Evolutionary conservation across 2,113 vertebrate species (phyloP), one percentile per base, ranked within the genome.

Genomic region (Gambusia affinis): DNA sequence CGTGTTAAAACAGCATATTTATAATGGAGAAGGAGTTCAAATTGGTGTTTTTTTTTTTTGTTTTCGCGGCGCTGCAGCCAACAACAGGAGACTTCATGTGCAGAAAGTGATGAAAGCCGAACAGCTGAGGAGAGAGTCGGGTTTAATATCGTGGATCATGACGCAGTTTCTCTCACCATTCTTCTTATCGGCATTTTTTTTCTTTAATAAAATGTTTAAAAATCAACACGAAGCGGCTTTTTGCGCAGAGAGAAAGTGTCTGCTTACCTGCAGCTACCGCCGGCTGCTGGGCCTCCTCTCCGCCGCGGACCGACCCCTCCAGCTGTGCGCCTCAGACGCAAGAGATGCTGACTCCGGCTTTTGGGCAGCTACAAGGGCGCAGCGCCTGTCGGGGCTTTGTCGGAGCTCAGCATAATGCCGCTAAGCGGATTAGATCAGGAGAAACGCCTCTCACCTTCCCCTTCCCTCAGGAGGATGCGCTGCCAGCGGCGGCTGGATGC

Each of bases 361-460:
- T 87, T 65, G 93, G 92, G 93, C 82, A 89, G 89, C 85, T 89
- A 84, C 84, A 86, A 96, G 96, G 94, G 89, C 95, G 93, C 87
- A 83, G 87, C 75, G 85, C 88, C 87, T 85, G 86, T 86, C 91
- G 90, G 80, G 75, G 73, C 93, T 88, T 82, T 92, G 89, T 92
- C 93, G 86, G 12, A 64, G 89, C 87, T 94, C 91, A 91, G 78
- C 91, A 89, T 96, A 96, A 96, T 95, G 93, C 90, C 28, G 76
- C 82, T 96, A 97, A 97, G 95, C 92, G 93, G 96, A 95, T 97
- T 96, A 83, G 67, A 39, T 81, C 72, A 61, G 12, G 44, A 27
- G 67, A 29, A 65, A 78, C 83, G 80, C 78, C 47, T 83, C 82
- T 84, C 83, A 82, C 81, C 75, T 85, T 82, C 85, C 68, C 88